Conservation (phyloP, 2,888 invertebrate species). For the Polydesmus complanatus region DNA sequence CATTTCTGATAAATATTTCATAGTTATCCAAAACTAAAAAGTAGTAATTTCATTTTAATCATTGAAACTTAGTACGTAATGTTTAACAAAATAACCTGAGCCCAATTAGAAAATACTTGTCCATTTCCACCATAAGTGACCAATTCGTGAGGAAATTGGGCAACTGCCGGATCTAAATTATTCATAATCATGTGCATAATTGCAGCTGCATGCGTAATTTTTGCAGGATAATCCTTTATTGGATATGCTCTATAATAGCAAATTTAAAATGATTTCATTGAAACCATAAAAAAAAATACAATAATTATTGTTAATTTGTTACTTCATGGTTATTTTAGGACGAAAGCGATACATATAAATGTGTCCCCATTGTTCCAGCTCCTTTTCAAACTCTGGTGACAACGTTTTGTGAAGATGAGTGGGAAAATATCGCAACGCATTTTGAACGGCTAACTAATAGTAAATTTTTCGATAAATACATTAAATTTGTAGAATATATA, state of each 20-base stretch:
- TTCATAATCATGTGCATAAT: slow-evolving; percentile 50
- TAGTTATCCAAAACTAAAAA: slow-evolving; percentile 41
- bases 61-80: neutral
- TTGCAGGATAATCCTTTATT: slow-evolving; percentile 36
- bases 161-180: slow-evolving; percentile 45
- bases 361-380: slow-evolving; percentile 42
- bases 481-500: neutral
- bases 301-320: slow-evolving; percentile 13
- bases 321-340: slow-evolving; percentile 35
- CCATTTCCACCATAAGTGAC: slow-evolving; percentile 51
- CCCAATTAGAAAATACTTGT: slow-evolving; percentile 49
- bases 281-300: neutral
- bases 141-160: slow-evolving; percentile 46
- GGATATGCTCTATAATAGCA: slow-evolving; percentile 43
- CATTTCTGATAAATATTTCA: slow-evolving; percentile 43
- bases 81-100: slow-evolving; percentile 34
- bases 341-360: slow-evolving; percentile 46
- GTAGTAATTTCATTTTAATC: neutral
- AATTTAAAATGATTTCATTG: slow-evolving; percentile 1
- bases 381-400: slow-evolving; percentile 40
- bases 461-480: slow-evolving; percentile 17
- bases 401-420: slow-evolving; percentile 34
- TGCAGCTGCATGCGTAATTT: slow-evolving; percentile 37
- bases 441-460: slow-evolving; percentile 39
- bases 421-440: slow-evolving; percentile 46